phyloP scores from a whole-genome alignment of 2,113 vertebrate genomes.

The Gasterosteus nipponicus region DNA sequence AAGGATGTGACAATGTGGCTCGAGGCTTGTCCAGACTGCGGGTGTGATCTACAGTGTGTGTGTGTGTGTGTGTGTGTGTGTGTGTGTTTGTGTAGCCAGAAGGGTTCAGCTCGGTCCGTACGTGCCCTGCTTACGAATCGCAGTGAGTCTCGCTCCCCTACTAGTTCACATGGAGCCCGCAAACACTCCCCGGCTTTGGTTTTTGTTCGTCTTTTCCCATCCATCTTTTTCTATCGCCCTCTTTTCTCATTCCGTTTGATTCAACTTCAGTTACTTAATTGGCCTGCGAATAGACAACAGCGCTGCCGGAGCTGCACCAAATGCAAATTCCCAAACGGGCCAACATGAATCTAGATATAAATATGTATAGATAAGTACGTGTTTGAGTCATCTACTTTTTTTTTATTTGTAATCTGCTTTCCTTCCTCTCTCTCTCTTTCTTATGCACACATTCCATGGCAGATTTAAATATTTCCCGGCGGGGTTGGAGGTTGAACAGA shows the following conservation, averaged over 20 bases:
- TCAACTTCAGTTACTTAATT: conserved; percentile 31
- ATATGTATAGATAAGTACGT: not conserved
- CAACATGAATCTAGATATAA: not conserved
- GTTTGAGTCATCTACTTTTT: conserved; percentile 2
- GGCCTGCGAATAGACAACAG: not conserved
- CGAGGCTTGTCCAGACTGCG: conserved; percentile 25
- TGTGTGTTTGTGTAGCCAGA: conserved; percentile 47
- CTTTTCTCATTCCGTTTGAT: conserved; percentile 22
- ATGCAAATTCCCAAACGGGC: conserved; percentile 33
- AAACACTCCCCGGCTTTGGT: conserved; percentile 1
- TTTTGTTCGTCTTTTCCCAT: not conserved
- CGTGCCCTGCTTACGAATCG: conserved; percentile 74
- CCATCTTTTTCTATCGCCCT: not conserved
- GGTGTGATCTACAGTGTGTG: conserved; percentile 29
- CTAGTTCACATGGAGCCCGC: conserved; percentile 35
- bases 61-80: conserved; percentile 7
- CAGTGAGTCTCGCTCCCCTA: conserved; percentile 38
- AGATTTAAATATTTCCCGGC: conserved; percentile 78
- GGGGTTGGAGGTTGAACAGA: conserved; percentile 72
- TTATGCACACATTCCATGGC: conserved; percentile 55
- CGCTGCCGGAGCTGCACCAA: conserved; percentile 9
- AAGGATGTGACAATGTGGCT: conserved; percentile 42
- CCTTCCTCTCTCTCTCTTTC: not conserved
- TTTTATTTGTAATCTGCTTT: not conserved
- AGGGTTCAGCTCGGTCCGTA: conserved; percentile 61